Conservation (phyloP, 2,797 vertebrate genomes). For the Jordanella pulchra region DNA sequence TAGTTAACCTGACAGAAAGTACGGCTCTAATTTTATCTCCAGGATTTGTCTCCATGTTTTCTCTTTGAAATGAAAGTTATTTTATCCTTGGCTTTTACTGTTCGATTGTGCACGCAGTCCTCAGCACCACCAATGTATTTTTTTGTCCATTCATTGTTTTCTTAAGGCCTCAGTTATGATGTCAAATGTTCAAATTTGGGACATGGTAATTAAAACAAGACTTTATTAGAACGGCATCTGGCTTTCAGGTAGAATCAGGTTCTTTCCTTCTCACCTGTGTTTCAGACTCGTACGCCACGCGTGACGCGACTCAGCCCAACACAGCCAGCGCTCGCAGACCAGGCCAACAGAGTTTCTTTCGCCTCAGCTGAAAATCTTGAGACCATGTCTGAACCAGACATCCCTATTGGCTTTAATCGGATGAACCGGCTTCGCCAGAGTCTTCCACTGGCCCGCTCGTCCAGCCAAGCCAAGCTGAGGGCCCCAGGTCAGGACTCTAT, state of each 20-base stretch:
- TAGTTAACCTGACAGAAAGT: conserved; percentile 15
- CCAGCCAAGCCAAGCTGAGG: conserved; percentile 93
- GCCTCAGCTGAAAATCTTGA: conserved; percentile 94
- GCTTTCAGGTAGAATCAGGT: neutral
- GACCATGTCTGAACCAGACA: conserved; percentile 93
- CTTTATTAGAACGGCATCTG: neutral
- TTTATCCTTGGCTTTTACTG: neutral
- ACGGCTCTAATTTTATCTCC: conserved; percentile 34
- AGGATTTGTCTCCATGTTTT: neutral
- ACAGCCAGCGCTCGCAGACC: conserved; percentile 89
- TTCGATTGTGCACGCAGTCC: conserved; percentile 1
- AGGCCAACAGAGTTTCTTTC: conserved; percentile 89
- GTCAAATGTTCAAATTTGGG: neutral
- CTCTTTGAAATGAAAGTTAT: neutral
- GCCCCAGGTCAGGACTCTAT: conserved; percentile 85
- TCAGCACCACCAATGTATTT: neutral
- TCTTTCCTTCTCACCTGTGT: conserved; percentile 5
- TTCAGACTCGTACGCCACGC: conserved; percentile 77
- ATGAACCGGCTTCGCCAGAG: conserved; percentile 98
- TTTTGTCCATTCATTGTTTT: too few species aligned
- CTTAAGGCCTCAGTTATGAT: neutral
- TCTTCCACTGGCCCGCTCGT: conserved; percentile 91
- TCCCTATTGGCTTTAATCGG: conserved; percentile 93
- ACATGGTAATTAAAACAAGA: neutral
- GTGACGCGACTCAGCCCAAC: conserved; percentile 82